These are phyloP conservation scores for Lasiurus cinereus DNA, from an alignment of 2,113 vertebrate species.

Conservation along the genomic window DNA sequence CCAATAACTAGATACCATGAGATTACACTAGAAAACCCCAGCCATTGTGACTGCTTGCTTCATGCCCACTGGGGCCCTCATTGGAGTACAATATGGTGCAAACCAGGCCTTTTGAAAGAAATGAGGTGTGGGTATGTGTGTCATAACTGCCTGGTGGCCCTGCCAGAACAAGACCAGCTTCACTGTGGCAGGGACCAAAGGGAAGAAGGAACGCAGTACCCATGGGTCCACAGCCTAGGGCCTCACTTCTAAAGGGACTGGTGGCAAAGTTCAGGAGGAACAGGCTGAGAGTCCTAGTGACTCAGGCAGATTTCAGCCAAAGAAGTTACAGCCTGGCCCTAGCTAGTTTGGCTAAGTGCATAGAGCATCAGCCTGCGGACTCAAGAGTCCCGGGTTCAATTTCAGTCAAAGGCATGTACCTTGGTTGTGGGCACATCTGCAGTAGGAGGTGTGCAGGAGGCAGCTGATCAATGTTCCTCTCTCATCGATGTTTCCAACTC, in stretches of 20 bases:
- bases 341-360: too few species aligned
- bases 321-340: too few species aligned
- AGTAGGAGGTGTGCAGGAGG: too few species aligned
- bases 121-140: neutral
- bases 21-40: neutral
- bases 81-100: neutral
- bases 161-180: neutral
- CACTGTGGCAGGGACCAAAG: neutral
- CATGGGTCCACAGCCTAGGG: rapidly evolving
- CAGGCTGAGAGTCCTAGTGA: neutral
- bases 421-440: too few species aligned
- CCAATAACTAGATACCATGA: neutral
- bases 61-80: rapidly evolving
- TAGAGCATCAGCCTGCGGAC: too few species aligned
- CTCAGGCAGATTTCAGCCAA: neutral
- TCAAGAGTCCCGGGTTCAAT: too few species aligned
- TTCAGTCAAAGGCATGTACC: too few species aligned
- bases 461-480: too few species aligned
- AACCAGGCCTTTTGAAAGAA: neutral
- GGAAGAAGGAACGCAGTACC: neutral
- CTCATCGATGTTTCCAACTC: too few species aligned
- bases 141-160: neutral
- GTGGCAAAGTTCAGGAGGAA: neutral
- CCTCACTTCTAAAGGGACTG: too few species aligned
- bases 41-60: rapidly evolving